Percentiles rank a stretch among this genome's conserved stretches.
Conservation (phyloP, 1,140 invertebrate species). For the Papilio aristodemus region DNA sequence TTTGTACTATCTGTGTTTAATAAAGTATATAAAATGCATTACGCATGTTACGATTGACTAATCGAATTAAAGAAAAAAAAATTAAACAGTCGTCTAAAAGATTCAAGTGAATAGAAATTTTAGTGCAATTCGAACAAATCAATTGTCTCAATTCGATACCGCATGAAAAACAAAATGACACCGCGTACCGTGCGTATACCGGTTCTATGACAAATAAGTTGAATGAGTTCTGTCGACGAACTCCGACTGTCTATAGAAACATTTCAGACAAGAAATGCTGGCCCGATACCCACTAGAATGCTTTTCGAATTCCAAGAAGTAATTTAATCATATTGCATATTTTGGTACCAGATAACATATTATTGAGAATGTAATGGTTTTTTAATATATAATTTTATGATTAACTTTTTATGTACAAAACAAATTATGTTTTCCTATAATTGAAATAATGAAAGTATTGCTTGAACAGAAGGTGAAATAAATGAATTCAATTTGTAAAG, state of each 20-base stretch:
- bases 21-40: too few relatives aligned
- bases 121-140: conserved; percentile 41
- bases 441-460: background rate
- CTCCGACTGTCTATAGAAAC: conserved; percentile 49
- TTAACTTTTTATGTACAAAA: conserved; percentile 1
- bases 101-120: conserved; percentile 36
- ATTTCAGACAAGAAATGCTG: conserved; percentile 37
- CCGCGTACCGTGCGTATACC: conserved; percentile 39
- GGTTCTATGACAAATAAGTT: conserved; percentile 59
- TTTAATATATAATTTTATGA: background rate
- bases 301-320: conserved; percentile 29
- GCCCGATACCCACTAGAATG: conserved; percentile 30
- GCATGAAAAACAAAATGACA: conserved; percentile 40
- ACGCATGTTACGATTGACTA: too few relatives aligned
- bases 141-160: conserved; percentile 46
- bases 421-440: background rate
- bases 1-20: too few relatives aligned
- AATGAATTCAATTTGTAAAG: background rate
- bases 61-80: too few relatives aligned
- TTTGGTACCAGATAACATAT: background rate
- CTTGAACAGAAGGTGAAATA: background rate
- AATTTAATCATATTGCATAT: conserved; percentile 12
- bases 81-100: background rate
- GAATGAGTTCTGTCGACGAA: conserved; percentile 56
- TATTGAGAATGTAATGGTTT: background rate